Evolutionary conservation across 53 echinoderm and acorn worm genomes (phyloP).

Genomic region (Antedon mediterranea): DNA sequence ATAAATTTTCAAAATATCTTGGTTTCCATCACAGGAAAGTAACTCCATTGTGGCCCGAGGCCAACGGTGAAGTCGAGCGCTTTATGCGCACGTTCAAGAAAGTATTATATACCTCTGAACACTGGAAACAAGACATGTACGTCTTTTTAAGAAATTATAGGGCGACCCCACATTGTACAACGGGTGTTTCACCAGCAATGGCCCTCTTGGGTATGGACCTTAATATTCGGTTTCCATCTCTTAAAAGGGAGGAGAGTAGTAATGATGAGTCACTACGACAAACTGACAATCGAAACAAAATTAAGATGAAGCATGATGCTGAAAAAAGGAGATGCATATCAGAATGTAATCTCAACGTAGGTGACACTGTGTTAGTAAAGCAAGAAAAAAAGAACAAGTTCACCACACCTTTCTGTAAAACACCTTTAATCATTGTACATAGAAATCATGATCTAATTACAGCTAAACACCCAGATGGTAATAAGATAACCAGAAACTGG

Average conservation of each 20-base stretch:
- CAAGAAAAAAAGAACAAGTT: background rate
- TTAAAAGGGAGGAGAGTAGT: background rate
- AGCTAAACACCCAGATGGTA: background rate
- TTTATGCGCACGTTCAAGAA: constrained; percentile 23
- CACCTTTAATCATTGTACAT: background rate
- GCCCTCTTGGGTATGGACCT: background rate
- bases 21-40: constrained; percentile 20
- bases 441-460: background rate
- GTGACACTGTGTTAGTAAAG: background rate
- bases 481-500: background rate
- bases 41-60: constrained; percentile 27
- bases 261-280: background rate
- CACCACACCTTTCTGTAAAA: background rate
- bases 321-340: background rate
- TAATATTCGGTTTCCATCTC: background rate
- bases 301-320: background rate
- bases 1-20: constrained; percentile 10
- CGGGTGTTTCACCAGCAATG: constrained; percentile 11
- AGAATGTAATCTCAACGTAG: background rate
- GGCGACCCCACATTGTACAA: constrained; percentile 18
- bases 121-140: constrained; percentile 17
- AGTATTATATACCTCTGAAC: constrained; percentile 5
- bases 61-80: constrained; percentile 15
- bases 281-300: background rate
- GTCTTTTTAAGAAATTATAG: constrained; percentile 17